These are phyloP conservation scores for Perca schrenkii DNA, from an alignment of 2,113 vertebrate genomes.

Conservation along the genomic window DNA sequence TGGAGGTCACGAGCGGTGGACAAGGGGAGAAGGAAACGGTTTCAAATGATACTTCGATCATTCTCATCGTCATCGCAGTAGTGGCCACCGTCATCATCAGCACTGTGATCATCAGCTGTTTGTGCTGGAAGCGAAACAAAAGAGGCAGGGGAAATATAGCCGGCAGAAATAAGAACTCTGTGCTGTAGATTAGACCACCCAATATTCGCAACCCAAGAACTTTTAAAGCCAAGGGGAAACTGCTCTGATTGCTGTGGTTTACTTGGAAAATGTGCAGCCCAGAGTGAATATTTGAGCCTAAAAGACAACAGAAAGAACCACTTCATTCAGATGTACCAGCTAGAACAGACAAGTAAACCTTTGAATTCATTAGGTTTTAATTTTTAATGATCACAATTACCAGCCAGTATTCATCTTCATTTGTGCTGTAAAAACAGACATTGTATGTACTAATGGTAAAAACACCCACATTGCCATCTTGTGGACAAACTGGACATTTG, in stretches of 20 bases:
- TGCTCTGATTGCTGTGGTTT: constrained; percentile 22
- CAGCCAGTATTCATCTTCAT: constrained; percentile 6
- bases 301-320: constrained; percentile 3
- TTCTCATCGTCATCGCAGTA: constrained; percentile 69
- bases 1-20: constrained; percentile 47
- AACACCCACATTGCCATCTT: not conserved
- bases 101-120: constrained; percentile 66
- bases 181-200: constrained; percentile 61
- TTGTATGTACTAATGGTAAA: constrained; percentile 26
- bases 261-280: not conserved
- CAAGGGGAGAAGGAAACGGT: constrained; percentile 18
- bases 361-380: constrained; percentile 11
- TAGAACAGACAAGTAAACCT: constrained; percentile 11
- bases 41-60: constrained; percentile 38
- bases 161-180: constrained; percentile 69
- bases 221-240: constrained; percentile 30
- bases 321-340: not conserved
- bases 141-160: constrained; percentile 68
- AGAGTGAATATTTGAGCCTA: constrained; percentile 20
- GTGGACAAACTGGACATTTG: constrained; percentile 2
- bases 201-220: constrained; percentile 22
- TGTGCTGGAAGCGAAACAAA: constrained; percentile 78
- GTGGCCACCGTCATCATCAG: constrained; percentile 72
- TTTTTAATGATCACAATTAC: constrained; percentile 8
- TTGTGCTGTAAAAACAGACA: constrained; percentile 13